Base-by-base conservation (phyloP, 2,797 vertebrate species). In the Zenarchopterus dispar region DNA sequence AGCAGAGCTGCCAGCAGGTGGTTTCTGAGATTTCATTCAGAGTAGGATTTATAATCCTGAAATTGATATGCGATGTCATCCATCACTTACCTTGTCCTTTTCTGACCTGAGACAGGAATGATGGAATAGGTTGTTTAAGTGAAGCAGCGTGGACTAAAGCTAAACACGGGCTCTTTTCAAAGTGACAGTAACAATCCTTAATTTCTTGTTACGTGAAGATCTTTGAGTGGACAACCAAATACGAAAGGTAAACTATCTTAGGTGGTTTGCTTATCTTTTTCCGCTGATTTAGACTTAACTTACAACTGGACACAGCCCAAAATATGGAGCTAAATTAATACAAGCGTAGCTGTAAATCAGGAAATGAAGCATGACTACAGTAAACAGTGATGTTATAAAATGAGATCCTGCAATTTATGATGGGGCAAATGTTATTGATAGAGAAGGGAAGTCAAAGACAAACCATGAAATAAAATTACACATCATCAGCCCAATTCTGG, bases 81-180 rank as follows among this genome's bases (percentile, higher is more conserved):
- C 78, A 85, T 88, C 82, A 87, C 86, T 82, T 85, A 89, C 80
- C 86, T 81, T 75, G 64, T 80, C 77, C 74, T 85, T 56, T 24
- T 81, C 78, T 78, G 66, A 84, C 82, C 51, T 77, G 71, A 72
- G 69, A 65, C 5, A 47, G 69, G 43, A 67, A 77, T 80, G 77
- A 88, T 86, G 62, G 59, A 78, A 81, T 57, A 13, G 54, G 62
- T 67, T 81, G 69, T 83, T 82, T 80, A 58, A 74, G 45, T 80
- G 77, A 75, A 80, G 78, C 67, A 72, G 59, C 13, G 54, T 59
- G 63, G 53, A 52, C 75, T 73, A 56, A 85, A 82, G 79, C 36
- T 39, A 41, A 75, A 69, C 58, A 55, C 22, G 83, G 75, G 80
- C 64, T 68, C 24, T 1, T 5, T 28, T 80, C 41, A 59, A 21